Conservation (phyloP, 2,888 invertebrate species). For the Serrognathus titanus region DNA sequence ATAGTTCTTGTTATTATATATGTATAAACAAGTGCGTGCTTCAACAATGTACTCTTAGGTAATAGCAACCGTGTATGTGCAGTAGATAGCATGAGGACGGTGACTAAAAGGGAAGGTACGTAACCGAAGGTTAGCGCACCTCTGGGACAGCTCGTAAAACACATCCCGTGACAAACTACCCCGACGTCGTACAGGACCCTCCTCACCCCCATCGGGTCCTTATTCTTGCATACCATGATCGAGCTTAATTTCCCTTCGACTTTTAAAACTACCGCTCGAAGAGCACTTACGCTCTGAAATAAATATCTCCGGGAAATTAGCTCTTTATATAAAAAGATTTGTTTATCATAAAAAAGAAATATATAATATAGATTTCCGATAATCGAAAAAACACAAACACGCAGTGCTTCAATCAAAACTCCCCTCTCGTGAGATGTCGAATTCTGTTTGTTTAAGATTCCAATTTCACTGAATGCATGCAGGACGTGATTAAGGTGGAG, state of each 20-base stretch:
- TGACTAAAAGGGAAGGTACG: constrained; percentile 49
- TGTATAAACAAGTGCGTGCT: constrained; percentile 1
- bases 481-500: too few relatives aligned
- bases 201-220: constrained; percentile 6
- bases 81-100: constrained; percentile 18
- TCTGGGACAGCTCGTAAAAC: constrained; percentile 50
- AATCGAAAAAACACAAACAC: too few relatives aligned
- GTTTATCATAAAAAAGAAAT: too few relatives aligned
- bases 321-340: too few relatives aligned
- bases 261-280: not conserved
- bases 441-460: too few relatives aligned
- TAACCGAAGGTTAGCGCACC: constrained; percentile 50
- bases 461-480: too few relatives aligned
- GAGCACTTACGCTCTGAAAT: too few relatives aligned
- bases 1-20: not conserved
- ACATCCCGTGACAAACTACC: constrained; percentile 47
- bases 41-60: constrained; percentile 1
- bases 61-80: not conserved
- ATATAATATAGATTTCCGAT: too few relatives aligned
- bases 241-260: constrained; percentile 3
- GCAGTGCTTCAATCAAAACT: too few relatives aligned
- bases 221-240: constrained; percentile 20
- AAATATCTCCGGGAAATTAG: too few relatives aligned
- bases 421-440: too few relatives aligned
- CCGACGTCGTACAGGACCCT: constrained; percentile 5